Base-by-base conservation (phyloP, 2,888 invertebrate genomes). In the Synergus gifuensis region DNA sequence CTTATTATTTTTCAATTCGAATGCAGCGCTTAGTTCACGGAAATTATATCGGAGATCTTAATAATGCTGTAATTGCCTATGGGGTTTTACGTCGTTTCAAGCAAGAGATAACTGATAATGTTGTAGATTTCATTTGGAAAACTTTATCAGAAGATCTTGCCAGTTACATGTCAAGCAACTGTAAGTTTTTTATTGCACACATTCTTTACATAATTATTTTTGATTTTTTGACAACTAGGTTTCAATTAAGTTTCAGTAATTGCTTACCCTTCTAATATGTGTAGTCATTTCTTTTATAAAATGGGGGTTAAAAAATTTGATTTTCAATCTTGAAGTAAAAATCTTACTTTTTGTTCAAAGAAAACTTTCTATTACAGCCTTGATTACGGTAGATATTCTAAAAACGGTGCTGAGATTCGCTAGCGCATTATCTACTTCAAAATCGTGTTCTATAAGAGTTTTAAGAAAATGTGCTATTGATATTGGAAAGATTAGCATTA, bases 401-500 rank as follows among this genome's bases (percentile, higher is more conserved):
- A 73, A 54, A 54, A 73, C 73, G n/a, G 54, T 73, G 36, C 36
- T 73, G 2, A 49, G 73, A 58, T 36, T 73, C 11, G 11, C n/a
- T 40, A n/a, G 49, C 49, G 36, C 54, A 36, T 58, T 73, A 36
- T 36, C 36, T 7, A 1, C 18, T 14, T 12, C 73, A 4, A n/a
- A 36, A 36, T 22, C n/a, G 2, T 5, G 54, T 18, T 54, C 36
- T 11, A 18, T 9, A 1, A 58, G n/a, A n/a, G 5, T n/a, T 54
- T 49, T 73, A 73, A 73, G 54, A 36, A 73, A 73, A 54, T 73
- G 73, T 11, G 73, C 73, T 5, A 73, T 2, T 9, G 54, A n/a
- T 49, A 54, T 73, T 11, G 28, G 11, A 16, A 73, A 54, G 36
- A n/a, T 73, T 54, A 3, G 58, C 16, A 36, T 18, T 18, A 36